Conservation (phyloP, 2,797 vertebrate species). For the Channallabes apus region DNA sequence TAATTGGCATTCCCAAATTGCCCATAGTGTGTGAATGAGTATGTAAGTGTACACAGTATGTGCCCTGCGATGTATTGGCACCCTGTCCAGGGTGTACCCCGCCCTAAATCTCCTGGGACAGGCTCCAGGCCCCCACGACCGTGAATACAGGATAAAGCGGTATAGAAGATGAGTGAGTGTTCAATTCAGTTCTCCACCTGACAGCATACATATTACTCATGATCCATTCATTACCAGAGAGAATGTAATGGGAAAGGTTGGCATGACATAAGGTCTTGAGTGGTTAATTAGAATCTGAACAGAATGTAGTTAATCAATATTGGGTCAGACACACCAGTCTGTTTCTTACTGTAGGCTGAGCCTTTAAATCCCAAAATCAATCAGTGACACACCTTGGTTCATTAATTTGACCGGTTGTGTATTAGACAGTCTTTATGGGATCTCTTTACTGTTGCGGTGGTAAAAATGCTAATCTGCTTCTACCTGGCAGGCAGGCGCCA, state of each 20-base stretch:
- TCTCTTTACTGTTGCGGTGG: slow-evolving; percentile 37
- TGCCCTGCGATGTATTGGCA: too few species aligned
- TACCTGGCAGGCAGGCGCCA: slow-evolving; percentile 43
- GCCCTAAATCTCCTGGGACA: too few species aligned
- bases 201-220: neutral
- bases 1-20: too few species aligned
- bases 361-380: slow-evolving; percentile 31
- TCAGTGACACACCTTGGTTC: slow-evolving; percentile 42
- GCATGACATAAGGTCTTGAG: neutral
- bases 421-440: slow-evolving; percentile 48
- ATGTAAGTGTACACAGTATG: too few species aligned
- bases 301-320: neutral
- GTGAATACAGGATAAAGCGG: too few species aligned
- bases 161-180: too few species aligned
- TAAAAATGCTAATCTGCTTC: slow-evolving; percentile 45
- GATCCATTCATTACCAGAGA: neutral
- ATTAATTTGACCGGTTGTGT: slow-evolving; percentile 59
- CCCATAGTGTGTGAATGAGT: too few species aligned
- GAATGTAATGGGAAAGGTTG: neutral
- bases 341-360: neutral
- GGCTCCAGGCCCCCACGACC: too few species aligned
- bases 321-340: neutral
- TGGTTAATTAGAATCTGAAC: slow-evolving; percentile 10
- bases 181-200: neutral
- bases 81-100: too few species aligned